phyloP scores from a whole-genome alignment of 2,113 vertebrate genomes.

The Oriolus oriolus region DNA sequence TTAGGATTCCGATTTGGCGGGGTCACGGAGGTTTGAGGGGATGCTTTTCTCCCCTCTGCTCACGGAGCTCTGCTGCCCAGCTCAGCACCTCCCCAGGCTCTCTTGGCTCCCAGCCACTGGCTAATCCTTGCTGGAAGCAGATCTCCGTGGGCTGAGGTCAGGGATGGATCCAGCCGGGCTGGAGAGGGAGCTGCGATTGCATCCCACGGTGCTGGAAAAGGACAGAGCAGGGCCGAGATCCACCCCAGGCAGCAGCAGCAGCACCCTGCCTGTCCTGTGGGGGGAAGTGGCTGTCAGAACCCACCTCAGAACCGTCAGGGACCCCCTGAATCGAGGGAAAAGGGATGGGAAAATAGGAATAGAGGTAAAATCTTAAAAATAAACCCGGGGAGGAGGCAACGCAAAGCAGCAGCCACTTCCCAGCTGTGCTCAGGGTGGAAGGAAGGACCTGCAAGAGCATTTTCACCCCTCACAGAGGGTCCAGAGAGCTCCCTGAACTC shows the following conservation, averaged over 20 bases:
- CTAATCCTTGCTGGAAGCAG: background rate
- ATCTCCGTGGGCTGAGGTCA: background rate
- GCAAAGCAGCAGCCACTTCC: background rate
- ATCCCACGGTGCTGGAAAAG: background rate
- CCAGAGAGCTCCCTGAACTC: background rate
- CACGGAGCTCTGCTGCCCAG: background rate
- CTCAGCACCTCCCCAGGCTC: background rate
- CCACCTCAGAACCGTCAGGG: background rate
- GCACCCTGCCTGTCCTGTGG: background rate
- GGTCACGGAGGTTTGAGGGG: background rate
- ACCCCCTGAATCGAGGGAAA: background rate
- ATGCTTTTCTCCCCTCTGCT: background rate
- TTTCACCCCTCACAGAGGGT: background rate
- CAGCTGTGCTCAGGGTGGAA: background rate
- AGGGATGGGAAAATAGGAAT: rapidly evolving
- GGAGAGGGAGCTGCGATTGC: background rate
- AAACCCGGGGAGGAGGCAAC: no score
- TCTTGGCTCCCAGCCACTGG: background rate
- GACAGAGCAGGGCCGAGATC: background rate
- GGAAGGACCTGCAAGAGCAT: background rate
- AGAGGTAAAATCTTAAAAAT: rapidly evolving
- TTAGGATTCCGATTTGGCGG: background rate
- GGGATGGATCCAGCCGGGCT: background rate
- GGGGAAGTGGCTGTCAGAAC: background rate
- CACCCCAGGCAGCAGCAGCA: background rate